phyloP scores from a whole-genome alignment of 2,113 vertebrate species.

The Peucedramus taeniatus region DNA sequence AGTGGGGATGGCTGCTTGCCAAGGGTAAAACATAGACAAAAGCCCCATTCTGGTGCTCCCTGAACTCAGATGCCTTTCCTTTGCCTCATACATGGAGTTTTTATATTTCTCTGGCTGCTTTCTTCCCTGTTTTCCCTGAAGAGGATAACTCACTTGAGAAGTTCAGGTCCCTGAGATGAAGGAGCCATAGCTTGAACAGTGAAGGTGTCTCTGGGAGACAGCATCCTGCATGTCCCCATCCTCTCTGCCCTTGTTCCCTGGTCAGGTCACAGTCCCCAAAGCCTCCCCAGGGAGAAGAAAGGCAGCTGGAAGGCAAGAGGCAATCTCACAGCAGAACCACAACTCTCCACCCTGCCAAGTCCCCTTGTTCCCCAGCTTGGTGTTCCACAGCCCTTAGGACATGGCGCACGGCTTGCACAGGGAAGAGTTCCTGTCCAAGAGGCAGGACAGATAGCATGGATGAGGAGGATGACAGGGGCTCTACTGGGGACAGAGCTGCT shows the following conservation, averaged over 20 bases:
- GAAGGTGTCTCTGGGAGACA: neutral
- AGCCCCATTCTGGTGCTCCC: neutral
- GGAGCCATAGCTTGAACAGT: neutral
- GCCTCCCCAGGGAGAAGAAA: neutral
- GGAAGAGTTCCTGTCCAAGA: neutral
- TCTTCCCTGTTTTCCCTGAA: neutral
- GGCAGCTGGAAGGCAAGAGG: neutral
- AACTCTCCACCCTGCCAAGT: neutral
- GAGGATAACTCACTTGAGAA: neutral
- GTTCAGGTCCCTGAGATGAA: neutral
- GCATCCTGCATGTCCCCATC: neutral
- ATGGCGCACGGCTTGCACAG: rapidly evolving
- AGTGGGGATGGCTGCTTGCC: neutral
- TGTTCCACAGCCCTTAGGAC: neutral
- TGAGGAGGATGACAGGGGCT: neutral
- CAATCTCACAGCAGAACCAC: neutral
- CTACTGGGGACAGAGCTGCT: neutral
- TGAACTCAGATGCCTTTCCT: conserved; percentile 3
- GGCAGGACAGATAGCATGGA: neutral
- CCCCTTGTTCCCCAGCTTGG: neutral
- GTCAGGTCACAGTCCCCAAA: neutral
- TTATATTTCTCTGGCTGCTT: neutral
- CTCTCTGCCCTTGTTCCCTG: neutral
- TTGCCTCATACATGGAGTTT: neutral
- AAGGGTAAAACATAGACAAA: conserved; percentile 24